Evolutionary conservation across 2,797 vertebrate species (phyloP).

Genomic region (Malurus splendens): DNA sequence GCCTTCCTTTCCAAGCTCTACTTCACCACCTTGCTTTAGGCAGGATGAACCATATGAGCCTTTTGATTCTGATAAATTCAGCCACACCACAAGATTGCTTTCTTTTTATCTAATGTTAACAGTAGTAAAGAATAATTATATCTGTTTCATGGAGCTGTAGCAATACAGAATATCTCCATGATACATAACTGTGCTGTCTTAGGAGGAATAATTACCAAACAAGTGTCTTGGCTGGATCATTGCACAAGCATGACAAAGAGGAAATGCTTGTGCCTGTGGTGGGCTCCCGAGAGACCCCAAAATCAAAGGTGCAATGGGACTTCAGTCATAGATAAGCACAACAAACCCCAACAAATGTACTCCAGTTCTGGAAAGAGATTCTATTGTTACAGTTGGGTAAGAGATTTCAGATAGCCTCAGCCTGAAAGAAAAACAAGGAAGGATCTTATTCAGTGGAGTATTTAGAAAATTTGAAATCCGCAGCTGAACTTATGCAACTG

Average conservation of each 20-base stretch:
- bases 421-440: background rate
- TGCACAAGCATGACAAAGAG: background rate
- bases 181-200: background rate
- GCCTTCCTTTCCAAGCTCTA: background rate
- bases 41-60: background rate
- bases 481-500: background rate
- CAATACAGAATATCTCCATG: background rate
- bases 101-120: background rate
- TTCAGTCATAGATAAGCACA: background rate
- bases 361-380: background rate
- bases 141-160: background rate
- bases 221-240: background rate
- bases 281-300: background rate
- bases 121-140: constrained; percentile 12
- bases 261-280: background rate
- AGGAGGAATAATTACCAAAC: background rate
- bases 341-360: background rate
- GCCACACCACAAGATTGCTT: background rate
- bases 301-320: background rate
- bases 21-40: background rate
- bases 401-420: background rate
- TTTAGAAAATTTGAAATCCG: background rate
- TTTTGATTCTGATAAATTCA: background rate
- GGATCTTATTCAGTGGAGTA: background rate
- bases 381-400: background rate